Percentiles rank a stretch among this genome's conserved stretches.
Evolutionary conservation across 2,113 vertebrate genomes (phyloP).

Genomic region (Meriones unguiculatus): DNA sequence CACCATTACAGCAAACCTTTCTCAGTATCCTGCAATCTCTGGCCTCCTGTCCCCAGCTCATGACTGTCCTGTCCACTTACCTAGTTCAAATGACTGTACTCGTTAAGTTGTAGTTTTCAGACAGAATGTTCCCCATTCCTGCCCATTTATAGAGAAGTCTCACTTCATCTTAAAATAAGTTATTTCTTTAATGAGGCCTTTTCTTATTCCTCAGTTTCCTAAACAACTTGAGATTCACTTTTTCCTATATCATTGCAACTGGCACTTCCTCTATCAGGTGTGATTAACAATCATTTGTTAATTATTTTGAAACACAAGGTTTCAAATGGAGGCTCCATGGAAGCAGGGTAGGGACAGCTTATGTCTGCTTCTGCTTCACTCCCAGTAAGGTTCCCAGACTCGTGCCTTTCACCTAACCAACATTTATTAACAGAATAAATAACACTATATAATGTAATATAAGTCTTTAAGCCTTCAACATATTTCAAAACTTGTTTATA

Average conservation of each 20-base stretch:
- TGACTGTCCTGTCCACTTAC: no score
- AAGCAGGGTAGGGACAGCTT: neutral
- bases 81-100: neutral
- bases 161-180: neutral
- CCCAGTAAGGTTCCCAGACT: neutral
- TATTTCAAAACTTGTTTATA: neutral
- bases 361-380: neutral
- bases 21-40: neutral
- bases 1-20: neutral
- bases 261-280: neutral
- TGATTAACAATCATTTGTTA: neutral
- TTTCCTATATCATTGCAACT: no score
- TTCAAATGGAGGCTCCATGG: neutral
- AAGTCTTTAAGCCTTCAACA: neutral
- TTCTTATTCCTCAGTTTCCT: neutral
- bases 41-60: neutral
- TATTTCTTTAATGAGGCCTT: neutral
- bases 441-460: neutral
- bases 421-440: constrained; percentile 9
- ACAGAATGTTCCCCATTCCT: neutral
- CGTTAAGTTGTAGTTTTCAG: neutral
- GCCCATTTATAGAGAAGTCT: neutral
- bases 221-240: neutral
- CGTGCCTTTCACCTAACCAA: neutral
- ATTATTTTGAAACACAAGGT: neutral